These are phyloP conservation scores for Ceratosolen fusciceps DNA, from an alignment of 1,140 invertebrate species.

Conservation along the genomic window DNA sequence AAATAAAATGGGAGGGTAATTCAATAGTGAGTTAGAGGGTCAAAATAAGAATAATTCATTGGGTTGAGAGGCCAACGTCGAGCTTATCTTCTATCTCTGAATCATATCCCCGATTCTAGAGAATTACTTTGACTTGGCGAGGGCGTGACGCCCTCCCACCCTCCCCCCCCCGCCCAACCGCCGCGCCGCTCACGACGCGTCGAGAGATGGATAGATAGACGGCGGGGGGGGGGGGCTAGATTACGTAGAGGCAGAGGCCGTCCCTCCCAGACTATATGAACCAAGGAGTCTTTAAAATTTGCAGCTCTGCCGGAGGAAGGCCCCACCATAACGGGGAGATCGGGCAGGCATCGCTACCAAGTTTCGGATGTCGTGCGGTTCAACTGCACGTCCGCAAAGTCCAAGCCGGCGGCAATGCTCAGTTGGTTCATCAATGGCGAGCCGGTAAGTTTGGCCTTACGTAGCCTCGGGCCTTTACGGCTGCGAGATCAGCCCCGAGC, in stretches of 20 bases:
- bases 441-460: constrained; percentile 70
- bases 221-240: too few relatives aligned
- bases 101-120: background rate
- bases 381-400: constrained; percentile 79
- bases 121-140: constrained; percentile 3
- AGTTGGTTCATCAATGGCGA: constrained; percentile 83
- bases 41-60: background rate
- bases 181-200: too few relatives aligned
- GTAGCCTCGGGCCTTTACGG: too few relatives aligned
- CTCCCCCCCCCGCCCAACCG: background rate
- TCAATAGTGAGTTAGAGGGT: too few relatives aligned
- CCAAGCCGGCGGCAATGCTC: constrained; percentile 79
- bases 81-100: background rate
- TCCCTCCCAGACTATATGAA: constrained; percentile 2
- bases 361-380: constrained; percentile 77
- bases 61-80: background rate
- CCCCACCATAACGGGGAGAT: constrained; percentile 75
- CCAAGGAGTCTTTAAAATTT: constrained; percentile 53
- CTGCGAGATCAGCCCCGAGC: too few relatives aligned
- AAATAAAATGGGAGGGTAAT: too few relatives aligned
- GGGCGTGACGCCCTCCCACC: background rate
- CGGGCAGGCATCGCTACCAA: constrained; percentile 76
- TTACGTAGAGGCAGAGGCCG: too few relatives aligned
- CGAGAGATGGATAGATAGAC: too few relatives aligned
- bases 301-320: constrained; percentile 78